These are phyloP conservation scores for Lagopus leucura DNA, from an alignment of 2,113 vertebrate species.

Conservation along the genomic window DNA sequence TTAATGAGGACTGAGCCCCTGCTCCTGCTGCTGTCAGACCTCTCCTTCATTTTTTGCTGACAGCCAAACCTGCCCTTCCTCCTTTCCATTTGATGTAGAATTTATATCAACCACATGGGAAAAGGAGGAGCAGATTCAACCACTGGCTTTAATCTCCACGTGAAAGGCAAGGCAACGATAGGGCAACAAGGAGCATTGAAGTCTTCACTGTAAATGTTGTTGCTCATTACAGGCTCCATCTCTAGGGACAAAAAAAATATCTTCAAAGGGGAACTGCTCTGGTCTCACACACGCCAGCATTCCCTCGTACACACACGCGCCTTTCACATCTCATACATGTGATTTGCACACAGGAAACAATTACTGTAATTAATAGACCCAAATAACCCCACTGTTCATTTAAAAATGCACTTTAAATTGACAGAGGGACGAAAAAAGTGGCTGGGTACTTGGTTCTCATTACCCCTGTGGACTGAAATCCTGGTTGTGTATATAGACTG, in stretches of 20 bases:
- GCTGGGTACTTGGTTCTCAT: slow-evolving; percentile 40
- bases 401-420: slow-evolving; percentile 65
- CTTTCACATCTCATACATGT: slow-evolving; percentile 64
- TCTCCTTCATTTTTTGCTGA: slow-evolving; percentile 54
- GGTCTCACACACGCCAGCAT: background rate
- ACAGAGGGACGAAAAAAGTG: slow-evolving; percentile 51
- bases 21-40: slow-evolving; percentile 44
- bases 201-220: slow-evolving; percentile 48
- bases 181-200: slow-evolving; percentile 59
- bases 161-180: slow-evolving; percentile 53
- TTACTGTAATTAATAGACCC: slow-evolving; percentile 72
- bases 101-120: slow-evolving; percentile 68
- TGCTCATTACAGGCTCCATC: slow-evolving; percentile 63
- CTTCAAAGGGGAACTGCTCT: slow-evolving; percentile 63
- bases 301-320: background rate
- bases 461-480: slow-evolving; percentile 20
- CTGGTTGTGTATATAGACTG: slow-evolving; percentile 53
- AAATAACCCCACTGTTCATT: slow-evolving; percentile 63
- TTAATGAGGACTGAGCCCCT: slow-evolving; percentile 27
- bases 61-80: slow-evolving; percentile 61
- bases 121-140: slow-evolving; percentile 63
- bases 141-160: slow-evolving; percentile 68
- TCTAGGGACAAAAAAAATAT: slow-evolving; percentile 48
- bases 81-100: slow-evolving; percentile 71
- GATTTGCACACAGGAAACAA: slow-evolving; percentile 72